Evolutionary conservation across 1,140 invertebrate genomes (phyloP), one percentile per base, ranked within the genome.

Genomic region (Spodoptera frugiperda): DNA sequence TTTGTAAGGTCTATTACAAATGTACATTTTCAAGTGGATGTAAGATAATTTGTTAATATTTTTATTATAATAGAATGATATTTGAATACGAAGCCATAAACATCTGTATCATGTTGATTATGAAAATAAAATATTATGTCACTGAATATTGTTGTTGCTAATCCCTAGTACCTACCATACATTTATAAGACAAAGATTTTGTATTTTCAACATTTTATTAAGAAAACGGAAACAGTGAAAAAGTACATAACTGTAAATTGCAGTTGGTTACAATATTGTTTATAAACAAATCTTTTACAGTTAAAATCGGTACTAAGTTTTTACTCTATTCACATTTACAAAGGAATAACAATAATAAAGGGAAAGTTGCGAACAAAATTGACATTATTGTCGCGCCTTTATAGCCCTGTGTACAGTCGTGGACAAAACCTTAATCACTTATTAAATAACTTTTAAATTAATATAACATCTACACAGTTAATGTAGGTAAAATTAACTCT

Each of bases 211-310:
- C 90, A 93, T 93, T 94, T 94, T 93, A 94, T 94, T 94, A 91
- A 93, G 92, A 94, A 94, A 94, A 94, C 92, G 90, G 92, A 94
- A 94, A 94, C 92, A 92, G 92, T 94, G 92, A 94, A 94, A 94
- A 94, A 94, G 91, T 94, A 93, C 89, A 92, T 92, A 91, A 92
- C 90, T 93, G 91, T 93, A 93, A 92, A 93, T 93, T 91, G 89
- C 89, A 89, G 90, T 89, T 90, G 88, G 89, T 93, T 93, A 92
- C 87, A 91, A 85, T 87, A 89, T 87, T 85, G 82, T 89, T 91
- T 88, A 87, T 87, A 89, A 91, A 91, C 86, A 92, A 89, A 90
- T 87, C 81, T 86, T 90, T 91, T 90, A 92, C 87, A 90, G 86
- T 90, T 86, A 85, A 88, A 88, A 84, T 81, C 63, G 63, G 21